A percentile compares a stretch with the other conserved stretches of the same genome.
These are phyloP conservation scores for Heliocidaris tuberculata DNA, from an alignment of 35 echinoderm and acorn worm species.

Conservation along the genomic window DNA sequence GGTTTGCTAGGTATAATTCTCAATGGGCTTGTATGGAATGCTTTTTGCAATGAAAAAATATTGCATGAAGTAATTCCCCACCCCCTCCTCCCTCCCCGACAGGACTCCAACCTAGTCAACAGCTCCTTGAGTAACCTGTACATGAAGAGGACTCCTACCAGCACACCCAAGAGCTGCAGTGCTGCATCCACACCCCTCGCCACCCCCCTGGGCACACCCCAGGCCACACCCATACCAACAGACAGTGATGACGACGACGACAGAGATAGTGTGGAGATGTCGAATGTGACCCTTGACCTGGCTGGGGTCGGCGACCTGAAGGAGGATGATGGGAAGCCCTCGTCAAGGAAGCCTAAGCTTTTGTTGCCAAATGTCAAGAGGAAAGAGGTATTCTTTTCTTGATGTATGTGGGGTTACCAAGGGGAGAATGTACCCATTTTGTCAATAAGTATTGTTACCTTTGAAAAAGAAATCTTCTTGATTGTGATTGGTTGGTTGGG, in stretches of 20 bases:
- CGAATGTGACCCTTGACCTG: conserved; percentile 52
- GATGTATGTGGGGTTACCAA: no score
- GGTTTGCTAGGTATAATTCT: no score
- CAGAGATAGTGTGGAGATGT: conserved; percentile 51
- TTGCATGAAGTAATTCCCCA: no score
- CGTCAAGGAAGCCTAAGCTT: background rate
- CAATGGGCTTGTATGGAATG: no score
- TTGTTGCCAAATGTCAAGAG: conserved; percentile 23
- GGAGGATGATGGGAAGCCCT: background rate
- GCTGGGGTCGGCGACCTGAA: conserved; percentile 17
- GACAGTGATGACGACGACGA: conserved; percentile 50
- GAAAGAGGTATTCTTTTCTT: conserved; percentile 9
- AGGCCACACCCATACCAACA: conserved; percentile 26
- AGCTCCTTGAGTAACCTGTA: conserved; percentile 75
- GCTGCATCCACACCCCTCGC: background rate
- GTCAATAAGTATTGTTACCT: no score
- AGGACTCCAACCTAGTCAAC: conserved; percentile 86
- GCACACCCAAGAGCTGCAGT: conserved; percentile 31
- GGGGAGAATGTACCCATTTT: no score
- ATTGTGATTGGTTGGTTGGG: no score
- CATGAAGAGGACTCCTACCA: conserved; percentile 60
- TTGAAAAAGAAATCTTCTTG: no score
- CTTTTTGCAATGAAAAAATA: no score
- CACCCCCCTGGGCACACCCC: conserved; percentile 10
- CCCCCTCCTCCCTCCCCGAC: no score